Percentiles rank a stretch among this genome's conserved stretches.
These are phyloP conservation scores for Ptiloglossa arizonensis DNA, from an alignment of 1,140 invertebrate species.

Conservation along the genomic window DNA sequence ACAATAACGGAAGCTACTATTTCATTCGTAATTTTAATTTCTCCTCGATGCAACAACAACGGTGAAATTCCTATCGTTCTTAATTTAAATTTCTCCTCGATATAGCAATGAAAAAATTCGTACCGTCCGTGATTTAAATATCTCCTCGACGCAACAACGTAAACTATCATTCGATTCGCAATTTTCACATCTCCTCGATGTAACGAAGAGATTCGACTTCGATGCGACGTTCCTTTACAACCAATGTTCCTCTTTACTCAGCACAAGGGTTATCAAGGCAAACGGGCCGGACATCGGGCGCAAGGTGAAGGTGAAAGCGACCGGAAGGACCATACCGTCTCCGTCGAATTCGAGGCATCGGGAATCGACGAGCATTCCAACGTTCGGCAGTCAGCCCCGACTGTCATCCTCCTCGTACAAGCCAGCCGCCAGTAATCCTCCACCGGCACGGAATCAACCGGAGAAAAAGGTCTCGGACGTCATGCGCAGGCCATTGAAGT, in stretches of 20 bases:
- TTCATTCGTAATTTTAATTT: too few relatives aligned
- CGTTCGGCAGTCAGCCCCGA: constrained; percentile 60
- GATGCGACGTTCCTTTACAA: too few relatives aligned
- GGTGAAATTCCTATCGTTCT: too few relatives aligned
- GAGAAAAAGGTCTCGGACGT: constrained; percentile 84
- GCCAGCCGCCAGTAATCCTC: constrained; percentile 59
- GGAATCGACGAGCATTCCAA: constrained; percentile 70
- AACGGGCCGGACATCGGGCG: constrained; percentile 93
- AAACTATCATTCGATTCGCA: too few relatives aligned
- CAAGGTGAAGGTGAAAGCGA: constrained; percentile 88
- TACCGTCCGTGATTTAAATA: too few relatives aligned
- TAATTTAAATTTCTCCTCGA: too few relatives aligned
- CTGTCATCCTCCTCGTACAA: constrained; percentile 66
- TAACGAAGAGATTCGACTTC: too few relatives aligned
- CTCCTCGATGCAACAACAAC: too few relatives aligned
- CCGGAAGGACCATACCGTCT: constrained; percentile 77
- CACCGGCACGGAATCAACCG: constrained; percentile 61
- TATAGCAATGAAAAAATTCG: too few relatives aligned
- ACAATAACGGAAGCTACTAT: too few relatives aligned
- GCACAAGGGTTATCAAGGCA: constrained; percentile 94
- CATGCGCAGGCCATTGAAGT: constrained; percentile 88
- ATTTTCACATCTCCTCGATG: too few relatives aligned
- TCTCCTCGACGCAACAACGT: too few relatives aligned
- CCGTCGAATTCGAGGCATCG: constrained; percentile 73
- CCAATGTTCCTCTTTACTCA: constrained; percentile 71